A percentile compares a stretch with the other conserved stretches of the same genome.
These are phyloP conservation scores for Agriopis leucophaearia DNA, from an alignment of 2,888 invertebrate species.

Conservation along the genomic window DNA sequence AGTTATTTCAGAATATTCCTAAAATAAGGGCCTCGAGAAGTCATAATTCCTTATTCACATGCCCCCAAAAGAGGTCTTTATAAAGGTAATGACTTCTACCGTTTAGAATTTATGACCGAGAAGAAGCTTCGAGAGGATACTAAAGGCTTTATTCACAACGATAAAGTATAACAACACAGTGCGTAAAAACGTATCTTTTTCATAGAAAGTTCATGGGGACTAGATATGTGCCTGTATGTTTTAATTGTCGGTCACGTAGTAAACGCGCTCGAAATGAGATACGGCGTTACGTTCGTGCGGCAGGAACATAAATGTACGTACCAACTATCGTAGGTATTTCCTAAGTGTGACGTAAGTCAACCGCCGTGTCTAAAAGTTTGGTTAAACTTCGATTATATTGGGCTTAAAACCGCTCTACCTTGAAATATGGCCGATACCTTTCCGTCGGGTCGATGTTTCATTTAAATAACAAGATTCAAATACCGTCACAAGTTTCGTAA, in stretches of 20 bases:
- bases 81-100: slow-evolving; percentile 35
- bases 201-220: slow-evolving; percentile 1
- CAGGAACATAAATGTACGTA: neutral
- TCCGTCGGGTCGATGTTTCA: slow-evolving; percentile 53
- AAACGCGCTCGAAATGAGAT: slow-evolving; percentile 17
- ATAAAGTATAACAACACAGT: slow-evolving; percentile 30
- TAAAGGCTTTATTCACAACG: slow-evolving; percentile 34
- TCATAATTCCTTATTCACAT: slow-evolving; percentile 30
- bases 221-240: slow-evolving; percentile 7
- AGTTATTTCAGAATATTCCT: slow-evolving; percentile 23
- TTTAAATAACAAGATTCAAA: slow-evolving; percentile 62
- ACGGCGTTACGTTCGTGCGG: slow-evolving; percentile 18
- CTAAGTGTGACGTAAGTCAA: slow-evolving; percentile 61
- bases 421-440: slow-evolving; percentile 72
- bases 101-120: slow-evolving; percentile 33
- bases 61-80: slow-evolving; percentile 26
- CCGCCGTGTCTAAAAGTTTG: slow-evolving; percentile 68
- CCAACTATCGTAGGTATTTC: slow-evolving; percentile 47
- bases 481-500: slow-evolving; percentile 51
- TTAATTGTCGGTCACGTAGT: slow-evolving; percentile 15
- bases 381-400: slow-evolving; percentile 72
- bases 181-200: slow-evolving; percentile 20
- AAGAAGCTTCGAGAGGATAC: slow-evolving; percentile 30
- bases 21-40: slow-evolving; percentile 23
- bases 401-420: slow-evolving; percentile 69